Conservation (phyloP, 2,113 vertebrate genomes). For the Ptyas mucosa region DNA sequence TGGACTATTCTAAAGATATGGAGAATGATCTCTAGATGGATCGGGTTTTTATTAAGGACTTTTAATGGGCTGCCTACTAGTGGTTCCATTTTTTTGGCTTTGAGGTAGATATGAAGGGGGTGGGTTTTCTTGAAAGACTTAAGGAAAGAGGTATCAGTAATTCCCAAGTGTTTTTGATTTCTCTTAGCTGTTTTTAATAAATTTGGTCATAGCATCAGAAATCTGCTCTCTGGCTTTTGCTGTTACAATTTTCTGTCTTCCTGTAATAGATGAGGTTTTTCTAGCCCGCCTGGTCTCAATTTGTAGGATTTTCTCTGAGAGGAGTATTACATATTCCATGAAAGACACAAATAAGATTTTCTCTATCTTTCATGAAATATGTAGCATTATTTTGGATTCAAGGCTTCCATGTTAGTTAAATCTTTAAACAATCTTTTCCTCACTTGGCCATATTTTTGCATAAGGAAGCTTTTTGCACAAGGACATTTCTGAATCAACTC, state of each 20-base stretch:
- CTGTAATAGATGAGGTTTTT: no score
- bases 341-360: background rate
- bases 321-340: background rate
- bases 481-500: background rate
- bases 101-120: background rate
- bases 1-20: background rate
- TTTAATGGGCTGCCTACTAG: background rate
- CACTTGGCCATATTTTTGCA: background rate
- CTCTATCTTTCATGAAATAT: background rate
- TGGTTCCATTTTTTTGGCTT: background rate
- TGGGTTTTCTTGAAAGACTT: background rate
- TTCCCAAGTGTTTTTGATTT: background rate
- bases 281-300: background rate
- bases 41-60: no score
- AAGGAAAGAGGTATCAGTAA: background rate
- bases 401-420: background rate
- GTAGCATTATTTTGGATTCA: background rate
- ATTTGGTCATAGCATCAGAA: background rate
- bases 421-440: background rate
- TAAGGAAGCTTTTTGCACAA: background rate
- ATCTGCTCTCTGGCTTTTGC: no score
- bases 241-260: background rate
- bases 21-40: background rate
- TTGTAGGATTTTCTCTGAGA: background rate
- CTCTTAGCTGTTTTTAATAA: slow-evolving; percentile 19